Conservation (phyloP, 2,113 vertebrate genomes). For the Trinectes maculatus region DNA sequence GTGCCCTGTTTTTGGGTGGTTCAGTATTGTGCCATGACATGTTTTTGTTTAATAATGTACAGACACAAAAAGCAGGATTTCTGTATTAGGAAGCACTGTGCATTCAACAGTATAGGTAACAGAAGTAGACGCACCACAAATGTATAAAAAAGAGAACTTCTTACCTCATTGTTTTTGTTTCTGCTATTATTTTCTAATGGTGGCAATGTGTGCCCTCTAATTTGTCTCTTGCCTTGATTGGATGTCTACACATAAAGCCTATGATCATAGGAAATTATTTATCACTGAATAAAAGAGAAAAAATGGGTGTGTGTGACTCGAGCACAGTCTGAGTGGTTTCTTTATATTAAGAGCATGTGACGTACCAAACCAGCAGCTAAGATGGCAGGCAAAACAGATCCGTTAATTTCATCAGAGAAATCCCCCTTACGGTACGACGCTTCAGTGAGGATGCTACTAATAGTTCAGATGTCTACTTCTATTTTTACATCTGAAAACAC, state of each 20-base stretch:
- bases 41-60: slow-evolving; percentile 75
- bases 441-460: background rate
- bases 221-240: slow-evolving; percentile 81
- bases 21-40: slow-evolving; percentile 77
- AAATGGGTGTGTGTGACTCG: slow-evolving; percentile 66
- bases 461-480: background rate
- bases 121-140: slow-evolving; percentile 79
- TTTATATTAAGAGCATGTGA: slow-evolving; percentile 23
- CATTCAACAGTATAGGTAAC: slow-evolving; percentile 78
- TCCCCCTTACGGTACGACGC: background rate
- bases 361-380: background rate
- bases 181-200: slow-evolving; percentile 76
- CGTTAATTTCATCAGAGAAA: background rate
- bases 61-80: slow-evolving; percentile 75
- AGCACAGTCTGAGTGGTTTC: slow-evolving; percentile 41
- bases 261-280: slow-evolving; percentile 82
- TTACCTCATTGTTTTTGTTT: slow-evolving; percentile 83
- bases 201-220: slow-evolving; percentile 78
- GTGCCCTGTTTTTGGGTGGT: slow-evolving; percentile 60
- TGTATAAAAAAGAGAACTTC: slow-evolving; percentile 80
- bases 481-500: slow-evolving; percentile 4
- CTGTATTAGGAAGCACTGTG: slow-evolving; percentile 81
- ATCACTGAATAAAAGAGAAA: slow-evolving; percentile 83
- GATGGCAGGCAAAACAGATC: no score
- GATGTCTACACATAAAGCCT: slow-evolving; percentile 80